Evolutionary conservation across 1,140 invertebrate genomes (phyloP), one percentile per base, ranked within the genome.

Genomic region (Drosophila serrata): DNA sequence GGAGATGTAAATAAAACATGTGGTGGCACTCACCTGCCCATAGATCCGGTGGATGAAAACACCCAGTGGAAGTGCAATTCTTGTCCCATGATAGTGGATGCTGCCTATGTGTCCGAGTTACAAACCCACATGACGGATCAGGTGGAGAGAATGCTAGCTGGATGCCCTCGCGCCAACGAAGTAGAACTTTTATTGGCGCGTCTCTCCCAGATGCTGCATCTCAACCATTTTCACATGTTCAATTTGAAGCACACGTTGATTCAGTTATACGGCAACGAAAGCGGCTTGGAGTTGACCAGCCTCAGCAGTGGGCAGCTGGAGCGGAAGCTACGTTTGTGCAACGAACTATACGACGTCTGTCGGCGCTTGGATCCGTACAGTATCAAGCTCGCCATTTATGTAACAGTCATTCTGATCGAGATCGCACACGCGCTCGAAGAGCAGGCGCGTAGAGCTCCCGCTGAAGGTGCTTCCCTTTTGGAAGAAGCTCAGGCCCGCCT

Each of bases 211-310:
- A 94, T 97, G 76, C 92, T 97, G 42, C 97, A 97, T 93, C 95
- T 95, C 0, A 95, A 97, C 86, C 97, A 98, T 92, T 97, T 97
- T 91, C 96, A 97, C 81, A 94, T 96, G 69, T 96, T 96, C 78
- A 95, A 95, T 5, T 94, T 97, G 13, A 96, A 96, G 79, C 97
- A 98, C 92, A 96, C 96, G 0, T 92, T 98, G 37, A 94, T 97
- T 19, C 97, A 97, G 82, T 84, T 97, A 6, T 96, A 96, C 84
- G 96, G 95, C 13, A 94, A 95, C 67, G 95, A 96, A 73, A 91
- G 93, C 22, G 95, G 94, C 27, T 95, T 95, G 75, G 93, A 94
- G 57, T 90, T 94, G n/a, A 74, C 90, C n/a, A 86, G 94, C 12
- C 75, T 95, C 4, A 93, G 93, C 1, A 93, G 94, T 29, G 94